phyloP scores from a whole-genome alignment of 2,113 vertebrate species.

The Alethe diademata region DNA sequence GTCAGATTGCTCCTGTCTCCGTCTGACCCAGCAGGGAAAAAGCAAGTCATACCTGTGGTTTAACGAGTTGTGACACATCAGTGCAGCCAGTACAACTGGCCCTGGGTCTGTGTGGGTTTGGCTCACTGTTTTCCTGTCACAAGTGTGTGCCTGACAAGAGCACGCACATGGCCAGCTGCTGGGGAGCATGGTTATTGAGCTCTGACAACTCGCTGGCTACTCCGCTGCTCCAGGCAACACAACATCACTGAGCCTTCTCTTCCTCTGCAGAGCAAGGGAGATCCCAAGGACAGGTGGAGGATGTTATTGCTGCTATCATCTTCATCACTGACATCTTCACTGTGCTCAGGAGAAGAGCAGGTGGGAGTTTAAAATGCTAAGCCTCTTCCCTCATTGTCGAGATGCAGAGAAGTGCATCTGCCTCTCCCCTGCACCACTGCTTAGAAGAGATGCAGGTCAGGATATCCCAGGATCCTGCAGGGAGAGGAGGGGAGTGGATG shows the following conservation, averaged over 20 bases:
- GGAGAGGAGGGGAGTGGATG: neutral
- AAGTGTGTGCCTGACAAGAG: neutral
- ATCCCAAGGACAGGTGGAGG: neutral
- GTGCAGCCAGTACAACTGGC: neutral
- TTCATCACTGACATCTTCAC: slow-evolving; percentile 9
- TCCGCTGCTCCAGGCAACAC: neutral
- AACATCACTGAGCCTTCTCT: neutral
- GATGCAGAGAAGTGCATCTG: neutral
- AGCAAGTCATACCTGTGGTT: neutral
- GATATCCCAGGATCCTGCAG: neutral
- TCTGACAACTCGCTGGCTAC: accelerated
- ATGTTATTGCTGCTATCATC: slow-evolving; percentile 9
- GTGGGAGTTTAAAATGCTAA: neutral
- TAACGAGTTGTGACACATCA: neutral
- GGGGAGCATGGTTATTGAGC: neutral
- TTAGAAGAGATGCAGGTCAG: neutral
- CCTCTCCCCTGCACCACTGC: neutral
- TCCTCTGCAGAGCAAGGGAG: slow-evolving; percentile 12
- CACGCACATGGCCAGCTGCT: accelerated
- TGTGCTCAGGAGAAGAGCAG: slow-evolving; percentile 10
- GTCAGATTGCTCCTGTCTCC: neutral
- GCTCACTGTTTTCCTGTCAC: neutral
- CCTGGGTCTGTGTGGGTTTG: neutral
- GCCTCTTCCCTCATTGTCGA: accelerated
- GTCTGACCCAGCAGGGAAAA: neutral